Base-by-base conservation (phyloP, 2,113 vertebrate genomes). In the Acrocephalus arundinaceus region DNA sequence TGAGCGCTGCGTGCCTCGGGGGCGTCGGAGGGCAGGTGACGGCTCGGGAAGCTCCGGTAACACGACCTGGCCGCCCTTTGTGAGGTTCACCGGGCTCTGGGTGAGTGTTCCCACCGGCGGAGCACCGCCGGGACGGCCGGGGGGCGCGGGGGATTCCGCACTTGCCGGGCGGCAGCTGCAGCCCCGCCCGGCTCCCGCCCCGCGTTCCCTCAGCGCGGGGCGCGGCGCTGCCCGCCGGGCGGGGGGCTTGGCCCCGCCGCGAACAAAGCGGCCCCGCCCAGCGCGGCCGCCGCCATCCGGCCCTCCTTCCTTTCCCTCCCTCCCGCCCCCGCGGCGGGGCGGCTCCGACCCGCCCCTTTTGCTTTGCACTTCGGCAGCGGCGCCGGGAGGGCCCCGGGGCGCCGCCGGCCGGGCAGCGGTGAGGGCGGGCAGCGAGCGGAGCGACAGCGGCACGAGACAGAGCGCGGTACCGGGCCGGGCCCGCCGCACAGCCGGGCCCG, bases 101-200 rank as follows among this genome's bases (percentile, higher is more conserved):
- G 21, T 8, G 21, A 49, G 58, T 1, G 35, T 4, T 57, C 41
- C 30, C 49, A 14, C 4, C 11, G 24, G 19, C 48, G 10, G 15
- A 48, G 48, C 31, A 15, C 30, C 41, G 55, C 31, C 11, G 55
- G 10, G 1, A 13, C n/a, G 25, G 39, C 5, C 31, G 22, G 3
- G 3, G 45, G 19, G 3, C 22, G 12, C 22, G 10, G 16, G 3
- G 3, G 0, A 13, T 2, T 6, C 45, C 11, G 22, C 63, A 2
- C 11, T 59, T 1, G 24, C 23, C 35, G 21, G 28, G 17, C 15
- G 4, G 15, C 71, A 77, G 31, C 70, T 13, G 15, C 63, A 1
- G 28, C 61, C 35, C 16, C 6, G 9, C 41, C 52, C 25, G 18
- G 33, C 21, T 16, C 46, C 66, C 48, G 48, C 48, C 57, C 25